phyloP scores from a whole-genome alignment of 2,888 invertebrate species.

The Mesorhabditis spiculigera region DNA sequence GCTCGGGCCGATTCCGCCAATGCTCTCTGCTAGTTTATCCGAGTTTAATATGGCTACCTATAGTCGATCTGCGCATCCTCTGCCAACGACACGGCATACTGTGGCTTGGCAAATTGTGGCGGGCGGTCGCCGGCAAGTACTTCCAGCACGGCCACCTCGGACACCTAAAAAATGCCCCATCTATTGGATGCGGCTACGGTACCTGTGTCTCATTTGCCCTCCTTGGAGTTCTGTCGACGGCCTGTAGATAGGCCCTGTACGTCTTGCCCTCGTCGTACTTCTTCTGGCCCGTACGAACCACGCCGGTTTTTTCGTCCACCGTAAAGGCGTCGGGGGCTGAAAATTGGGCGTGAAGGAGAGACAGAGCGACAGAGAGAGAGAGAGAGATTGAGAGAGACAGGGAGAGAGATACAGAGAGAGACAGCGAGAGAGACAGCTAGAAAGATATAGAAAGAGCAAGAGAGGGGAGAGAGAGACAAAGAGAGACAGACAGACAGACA shows the following conservation, averaged over 20 bases:
- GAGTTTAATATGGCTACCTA: too few species aligned
- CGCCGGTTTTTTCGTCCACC: constrained; percentile 43
- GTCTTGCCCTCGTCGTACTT: constrained; percentile 37
- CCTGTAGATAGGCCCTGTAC: constrained; percentile 45
- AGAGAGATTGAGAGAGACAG: too few species aligned
- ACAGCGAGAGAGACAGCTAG: neutral
- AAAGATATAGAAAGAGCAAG: neutral
- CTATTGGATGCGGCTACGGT: neutral
- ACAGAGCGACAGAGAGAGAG: neutral
- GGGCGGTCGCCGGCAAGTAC: constrained; percentile 75
- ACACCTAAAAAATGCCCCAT: constrained; percentile 19
- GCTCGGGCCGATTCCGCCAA: too few species aligned
- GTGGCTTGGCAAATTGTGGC: constrained; percentile 93
- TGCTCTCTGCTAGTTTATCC: too few species aligned
- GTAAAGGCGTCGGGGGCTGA: constrained; percentile 48
- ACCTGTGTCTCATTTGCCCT: constrained; percentile 2
- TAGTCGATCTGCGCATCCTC: constrained; percentile 93
- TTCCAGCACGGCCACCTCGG: constrained; percentile 58
- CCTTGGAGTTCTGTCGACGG: constrained; percentile 37
- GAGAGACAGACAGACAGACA: too few species aligned
- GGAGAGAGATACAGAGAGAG: too few species aligned
- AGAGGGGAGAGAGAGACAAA: too few species aligned
- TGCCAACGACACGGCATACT: constrained; percentile 89
- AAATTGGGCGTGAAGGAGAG: neutral
- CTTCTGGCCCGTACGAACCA: constrained; percentile 44